A percentile compares a stretch with the other conserved stretches of the same genome.
phyloP scores from a whole-genome alignment of 2,888 invertebrate species.

The Mythimna albipuncta region DNA sequence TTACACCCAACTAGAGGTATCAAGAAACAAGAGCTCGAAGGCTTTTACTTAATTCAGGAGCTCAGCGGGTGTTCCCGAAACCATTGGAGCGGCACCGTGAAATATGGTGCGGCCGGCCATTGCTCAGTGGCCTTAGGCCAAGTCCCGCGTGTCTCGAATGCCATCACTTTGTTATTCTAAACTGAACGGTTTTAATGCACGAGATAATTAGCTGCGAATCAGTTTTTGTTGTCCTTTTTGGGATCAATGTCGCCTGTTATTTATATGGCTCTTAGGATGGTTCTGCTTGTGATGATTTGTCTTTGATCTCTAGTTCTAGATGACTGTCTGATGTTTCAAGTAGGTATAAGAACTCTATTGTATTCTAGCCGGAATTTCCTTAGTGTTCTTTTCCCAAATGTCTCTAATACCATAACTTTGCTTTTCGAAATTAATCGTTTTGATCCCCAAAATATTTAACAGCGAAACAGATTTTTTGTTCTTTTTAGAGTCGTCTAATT shows the following conservation, averaged over 20 bases:
- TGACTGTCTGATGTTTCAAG: no score
- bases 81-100: slow-evolving; percentile 85
- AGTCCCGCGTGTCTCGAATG: slow-evolving; percentile 86
- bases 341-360: no score
- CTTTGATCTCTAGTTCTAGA: neutral
- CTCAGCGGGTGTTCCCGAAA: slow-evolving; percentile 92
- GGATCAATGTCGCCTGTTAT: slow-evolving; percentile 15
- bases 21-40: slow-evolving; percentile 92
- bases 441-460: no score
- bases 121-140: slow-evolving; percentile 82
- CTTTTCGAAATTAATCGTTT: no score
- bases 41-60: slow-evolving; percentile 94
- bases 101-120: slow-evolving; percentile 84
- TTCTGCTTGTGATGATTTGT: neutral
- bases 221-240: slow-evolving; percentile 36
- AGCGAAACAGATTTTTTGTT: no score
- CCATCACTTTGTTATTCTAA: slow-evolving; percentile 76
- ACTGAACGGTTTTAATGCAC: slow-evolving; percentile 67
- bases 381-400: no score
- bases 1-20: slow-evolving; percentile 84
- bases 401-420: no score
- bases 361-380: no score
- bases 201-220: slow-evolving; percentile 71
- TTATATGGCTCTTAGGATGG: neutral
- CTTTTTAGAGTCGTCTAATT: no score